Percentiles rank a stretch among this genome's conserved stretches.
phyloP scores from a whole-genome alignment of 2,888 invertebrate genomes.

The Meta bourneti region DNA sequence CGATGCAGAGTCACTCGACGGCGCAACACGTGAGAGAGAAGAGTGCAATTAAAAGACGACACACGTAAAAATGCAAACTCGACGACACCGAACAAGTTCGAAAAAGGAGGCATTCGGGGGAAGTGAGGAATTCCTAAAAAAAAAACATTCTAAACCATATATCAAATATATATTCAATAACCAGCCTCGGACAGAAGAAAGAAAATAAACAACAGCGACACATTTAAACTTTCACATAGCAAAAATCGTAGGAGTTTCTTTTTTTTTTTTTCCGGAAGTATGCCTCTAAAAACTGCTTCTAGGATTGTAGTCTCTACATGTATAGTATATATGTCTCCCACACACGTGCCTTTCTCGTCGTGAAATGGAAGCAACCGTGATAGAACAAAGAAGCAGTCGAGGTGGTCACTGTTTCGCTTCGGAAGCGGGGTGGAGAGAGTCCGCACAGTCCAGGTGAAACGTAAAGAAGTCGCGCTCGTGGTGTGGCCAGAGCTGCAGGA shows the following conservation, averaged over 20 bases:
- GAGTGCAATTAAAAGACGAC: slow-evolving; percentile 75
- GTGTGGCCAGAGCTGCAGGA: slow-evolving; percentile 65
- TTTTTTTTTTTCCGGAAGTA: slow-evolving; percentile 2
- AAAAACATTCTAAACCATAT: slow-evolving; percentile 4
- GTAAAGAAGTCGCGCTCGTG: slow-evolving; percentile 32
- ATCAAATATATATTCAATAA: too few relatives aligned
- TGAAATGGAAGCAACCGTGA: slow-evolving; percentile 74
- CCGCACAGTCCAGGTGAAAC: slow-evolving; percentile 56
- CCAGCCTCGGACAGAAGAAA: too few relatives aligned
- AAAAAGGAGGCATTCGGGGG: neutral
- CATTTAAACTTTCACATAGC: slow-evolving; percentile 16
- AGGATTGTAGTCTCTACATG: slow-evolving; percentile 22
- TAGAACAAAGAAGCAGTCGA: slow-evolving; percentile 49
- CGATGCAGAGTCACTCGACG: slow-evolving; percentile 6
- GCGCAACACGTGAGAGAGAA: slow-evolving; percentile 32
- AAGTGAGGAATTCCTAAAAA: neutral
- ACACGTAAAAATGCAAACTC: slow-evolving; percentile 64
- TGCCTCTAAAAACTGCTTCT: slow-evolving; percentile 40
- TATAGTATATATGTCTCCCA: neutral
- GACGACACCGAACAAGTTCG: slow-evolving; percentile 61
- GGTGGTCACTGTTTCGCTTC: slow-evolving; percentile 3
- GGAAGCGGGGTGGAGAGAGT: neutral
- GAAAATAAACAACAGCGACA: slow-evolving; percentile 1
- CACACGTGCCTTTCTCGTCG: slow-evolving; percentile 24
- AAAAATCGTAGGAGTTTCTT: slow-evolving; percentile 5